Base-by-base conservation (phyloP, 1,140 invertebrate genomes). In the Drosophila dunni region DNA sequence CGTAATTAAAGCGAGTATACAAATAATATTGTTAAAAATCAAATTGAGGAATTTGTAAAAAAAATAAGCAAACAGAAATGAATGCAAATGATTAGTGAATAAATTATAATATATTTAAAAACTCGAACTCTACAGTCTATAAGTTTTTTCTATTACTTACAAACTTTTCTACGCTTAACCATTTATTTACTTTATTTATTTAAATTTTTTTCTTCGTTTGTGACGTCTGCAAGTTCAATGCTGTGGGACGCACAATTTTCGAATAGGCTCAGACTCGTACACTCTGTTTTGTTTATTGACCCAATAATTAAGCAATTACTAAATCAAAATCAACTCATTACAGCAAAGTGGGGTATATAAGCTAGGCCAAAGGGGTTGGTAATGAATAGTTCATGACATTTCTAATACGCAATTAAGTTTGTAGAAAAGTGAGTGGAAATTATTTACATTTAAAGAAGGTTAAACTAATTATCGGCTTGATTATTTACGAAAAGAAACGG, bases 71-170 rank as follows among this genome's bases (percentile, higher is more conserved):
- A 4, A 29, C 3, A 29, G 5, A 66, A 66, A 67, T 58, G 60
- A 45, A 54, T 60, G 73, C 61, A 82, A 88, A 79, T 63, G 64
- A 77, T 78, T 89, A 89, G 79, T 80, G 46, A 86, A 89, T 89
- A 88, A 82, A 83, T 67, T 82, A 79, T 56, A 89, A 67, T 70
- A 88, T 77, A 80, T 78, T 78, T 60, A 63, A 83, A 79, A 89
- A 73, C 71, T 74, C 42, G 77, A 89, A 73, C 71, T 74, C 42
- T 44, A 54, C 20, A 44, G 9, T n/a, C 44, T 34, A 5, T 3
- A 29, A 29, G 1, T 46, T 0, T 48, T 11, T 48, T 36, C 11
- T 34, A 20, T 20, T 15, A 13, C 13, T 40, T 40, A 33, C 10
- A 48, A 38, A 38, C 36, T 9, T 38, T 9, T 38, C 7, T 38